phyloP scores from a whole-genome alignment of 2,797 vertebrate species.

The Diglossa cyanea region DNA sequence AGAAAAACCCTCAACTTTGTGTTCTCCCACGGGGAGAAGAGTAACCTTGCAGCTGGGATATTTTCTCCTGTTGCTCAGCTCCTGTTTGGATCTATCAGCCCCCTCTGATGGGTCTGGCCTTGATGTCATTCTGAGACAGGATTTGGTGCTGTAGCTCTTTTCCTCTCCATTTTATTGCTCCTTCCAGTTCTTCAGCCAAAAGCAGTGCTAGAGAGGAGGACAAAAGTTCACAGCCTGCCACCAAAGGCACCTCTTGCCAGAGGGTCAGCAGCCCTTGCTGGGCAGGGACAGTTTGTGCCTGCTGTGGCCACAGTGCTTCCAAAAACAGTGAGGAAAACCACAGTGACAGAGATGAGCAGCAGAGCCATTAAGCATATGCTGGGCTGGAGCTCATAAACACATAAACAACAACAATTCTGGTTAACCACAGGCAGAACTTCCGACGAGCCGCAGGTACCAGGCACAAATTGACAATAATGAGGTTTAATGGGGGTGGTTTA shows the following conservation, averaged over 20 bases:
- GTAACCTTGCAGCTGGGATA: not conserved
- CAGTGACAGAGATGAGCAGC: not conserved
- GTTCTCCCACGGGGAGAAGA: not conserved
- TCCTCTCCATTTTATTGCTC: not conserved
- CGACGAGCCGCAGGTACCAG: not conserved
- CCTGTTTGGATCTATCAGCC: not conserved
- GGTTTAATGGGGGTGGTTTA: constrained; percentile 37
- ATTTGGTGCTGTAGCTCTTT: fast-evolving
- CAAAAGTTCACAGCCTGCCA: not conserved
- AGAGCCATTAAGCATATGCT: constrained; percentile 25
- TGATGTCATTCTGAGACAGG: not conserved
- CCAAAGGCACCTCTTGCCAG: not conserved
- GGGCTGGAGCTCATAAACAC: constrained; percentile 6
- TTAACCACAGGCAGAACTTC: constrained; percentile 35
- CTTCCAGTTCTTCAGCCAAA: not conserved
- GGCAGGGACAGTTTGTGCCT: not conserved
- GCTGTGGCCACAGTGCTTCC: not conserved
- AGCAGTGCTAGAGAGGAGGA: not conserved
- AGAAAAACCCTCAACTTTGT: too few species aligned
- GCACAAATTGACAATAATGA: constrained; percentile 45
- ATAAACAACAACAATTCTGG: constrained; percentile 25
- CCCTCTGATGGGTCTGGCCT: not conserved
- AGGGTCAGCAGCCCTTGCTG: not conserved
- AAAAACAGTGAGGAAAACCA: not conserved
- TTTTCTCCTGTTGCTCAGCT: not conserved